Base-by-base conservation (phyloP, 2,888 invertebrate genomes). In the Callinectes sapidus region DNA sequence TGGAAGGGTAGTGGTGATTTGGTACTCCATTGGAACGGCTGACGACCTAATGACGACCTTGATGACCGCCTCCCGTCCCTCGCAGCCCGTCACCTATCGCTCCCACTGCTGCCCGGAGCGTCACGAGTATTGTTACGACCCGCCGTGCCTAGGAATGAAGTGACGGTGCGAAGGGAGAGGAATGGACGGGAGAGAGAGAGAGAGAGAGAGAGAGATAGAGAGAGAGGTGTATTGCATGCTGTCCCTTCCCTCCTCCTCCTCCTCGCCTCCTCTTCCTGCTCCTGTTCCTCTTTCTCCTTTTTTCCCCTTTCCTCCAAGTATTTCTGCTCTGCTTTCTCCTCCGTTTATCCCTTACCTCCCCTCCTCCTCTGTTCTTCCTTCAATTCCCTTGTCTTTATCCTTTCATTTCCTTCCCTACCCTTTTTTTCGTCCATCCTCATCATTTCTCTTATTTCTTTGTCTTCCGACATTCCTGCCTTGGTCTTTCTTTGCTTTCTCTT, bases 1-100 rank as follows among this genome's bases (percentile, higher is more conserved):
- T 13, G 28, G n/a, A 28, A 77, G 71, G 71, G n/a, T 77, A n/a
- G 71, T 77, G n/a, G 71, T 77, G 71, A 77, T 77, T 77, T 77
- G 71, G 28, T 77, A n/a, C 71, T 28, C 71, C 71, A n/a, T 77
- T 77, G 28, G 71, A 77, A n/a, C 6, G 71, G 71, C 71, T 77
- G 71, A 77, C 71, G 71, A 77, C 71, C 28, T 28, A 77, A 28
- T 77, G 71, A 77, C 71, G 71, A 28, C 71, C 71, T 61, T 61
- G 61, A 61, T 61, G 61, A 61, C 61, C 61, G 61, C 61, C 61
- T 61, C 61, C 61, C 61, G 61, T 23, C 61, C 61, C 61, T 61
- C 28, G n/a, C 28, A 13, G 71, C n/a, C 71, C 28, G 71, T 77
- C 71, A 77, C 71, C 28, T 77, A 77, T 77, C 28, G n/a, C 28